These are phyloP conservation scores for Rhingia rostrata DNA, from an alignment of 2,888 invertebrate species.

Conservation along the genomic window DNA sequence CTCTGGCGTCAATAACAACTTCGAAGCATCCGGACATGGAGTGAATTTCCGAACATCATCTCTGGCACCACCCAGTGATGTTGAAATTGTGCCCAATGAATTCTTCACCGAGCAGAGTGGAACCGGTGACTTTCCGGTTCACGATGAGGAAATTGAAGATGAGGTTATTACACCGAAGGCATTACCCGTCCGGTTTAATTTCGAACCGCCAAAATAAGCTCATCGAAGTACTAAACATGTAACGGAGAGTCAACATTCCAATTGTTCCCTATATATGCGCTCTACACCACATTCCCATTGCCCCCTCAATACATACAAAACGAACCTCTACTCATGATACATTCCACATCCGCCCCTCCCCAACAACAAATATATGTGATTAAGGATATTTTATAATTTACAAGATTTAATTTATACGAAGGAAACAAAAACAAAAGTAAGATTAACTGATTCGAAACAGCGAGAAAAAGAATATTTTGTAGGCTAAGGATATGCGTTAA, in stretches of 20 bases:
- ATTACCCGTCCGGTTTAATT: conserved; percentile 81
- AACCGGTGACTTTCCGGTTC: conserved; percentile 80
- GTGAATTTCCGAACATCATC: conserved; percentile 68
- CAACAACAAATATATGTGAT: conserved; percentile 69
- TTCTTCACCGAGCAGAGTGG: conserved; percentile 81
- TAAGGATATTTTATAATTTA: conserved; percentile 72
- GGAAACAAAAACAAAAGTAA: conserved; percentile 29
- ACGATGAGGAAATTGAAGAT: conserved; percentile 82
- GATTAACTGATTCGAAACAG: conserved; percentile 56
- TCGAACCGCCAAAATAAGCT: conserved; percentile 81
- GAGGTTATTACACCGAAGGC: conserved; percentile 83
- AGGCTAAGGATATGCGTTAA: conserved; percentile 53
- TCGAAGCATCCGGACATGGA: conserved; percentile 75
- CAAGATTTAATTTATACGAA: conserved; percentile 66
- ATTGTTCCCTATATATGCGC: conserved; percentile 26
- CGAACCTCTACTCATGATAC: conserved; percentile 16
- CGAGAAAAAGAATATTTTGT: conserved; percentile 51
- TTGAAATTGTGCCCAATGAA: conserved; percentile 82
- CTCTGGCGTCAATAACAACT: conserved; percentile 76
- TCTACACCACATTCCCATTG: conserved; percentile 21
- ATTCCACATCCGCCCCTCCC: conserved; percentile 31
- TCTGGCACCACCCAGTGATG: conserved; percentile 79
- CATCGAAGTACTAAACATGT: background rate
- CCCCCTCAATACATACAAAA: conserved; percentile 45
- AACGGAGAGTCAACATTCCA: conserved; percentile 39